Evolutionary conservation across 2,888 invertebrate species (phyloP).

Genomic region (Drosophila crucigera): DNA sequence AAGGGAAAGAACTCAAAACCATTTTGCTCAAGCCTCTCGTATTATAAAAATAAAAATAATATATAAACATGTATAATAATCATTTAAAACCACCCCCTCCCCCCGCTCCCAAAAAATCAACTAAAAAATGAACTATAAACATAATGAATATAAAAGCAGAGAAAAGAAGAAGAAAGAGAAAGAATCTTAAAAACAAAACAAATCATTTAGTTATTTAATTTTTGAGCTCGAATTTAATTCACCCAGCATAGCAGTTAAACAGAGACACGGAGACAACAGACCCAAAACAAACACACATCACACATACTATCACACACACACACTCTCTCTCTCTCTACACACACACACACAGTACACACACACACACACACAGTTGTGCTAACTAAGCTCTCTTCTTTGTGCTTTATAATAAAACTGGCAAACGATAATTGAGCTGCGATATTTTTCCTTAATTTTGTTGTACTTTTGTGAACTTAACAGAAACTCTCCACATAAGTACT

Average conservation of each 20-base stretch:
- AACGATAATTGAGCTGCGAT: conserved; percentile 16
- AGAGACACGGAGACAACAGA: conserved; percentile 37
- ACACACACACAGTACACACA: conserved; percentile 1
- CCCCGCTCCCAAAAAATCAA: neutral
- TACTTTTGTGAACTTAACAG: conserved; percentile 21
- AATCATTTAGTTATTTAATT: conserved; percentile 55
- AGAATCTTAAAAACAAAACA: conserved; percentile 18
- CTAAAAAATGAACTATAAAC: conserved; percentile 16
- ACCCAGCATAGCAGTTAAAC: conserved; percentile 60
- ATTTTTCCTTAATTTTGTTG: conserved; percentile 32
- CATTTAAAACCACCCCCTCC: neutral
- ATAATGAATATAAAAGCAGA: conserved; percentile 13
- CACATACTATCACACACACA: conserved; percentile 10
- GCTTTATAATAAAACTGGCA: conserved; percentile 34
- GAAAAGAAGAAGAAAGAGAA: conserved; percentile 11
- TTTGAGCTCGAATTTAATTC: conserved; percentile 75
- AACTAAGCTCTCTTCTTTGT: conserved; percentile 16
- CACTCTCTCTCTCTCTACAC: neutral
- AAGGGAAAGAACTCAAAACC: conserved; percentile 30
- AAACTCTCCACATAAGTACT: conserved; percentile 4
- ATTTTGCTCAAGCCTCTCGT: conserved; percentile 64
- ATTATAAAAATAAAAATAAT: conserved; percentile 32
- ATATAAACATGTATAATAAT: conserved; percentile 33
- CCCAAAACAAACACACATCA: conserved; percentile 30
- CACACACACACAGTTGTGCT: neutral